Conservation (phyloP, 2,113 vertebrate species). For the Rhabdomys dilectus region DNA sequence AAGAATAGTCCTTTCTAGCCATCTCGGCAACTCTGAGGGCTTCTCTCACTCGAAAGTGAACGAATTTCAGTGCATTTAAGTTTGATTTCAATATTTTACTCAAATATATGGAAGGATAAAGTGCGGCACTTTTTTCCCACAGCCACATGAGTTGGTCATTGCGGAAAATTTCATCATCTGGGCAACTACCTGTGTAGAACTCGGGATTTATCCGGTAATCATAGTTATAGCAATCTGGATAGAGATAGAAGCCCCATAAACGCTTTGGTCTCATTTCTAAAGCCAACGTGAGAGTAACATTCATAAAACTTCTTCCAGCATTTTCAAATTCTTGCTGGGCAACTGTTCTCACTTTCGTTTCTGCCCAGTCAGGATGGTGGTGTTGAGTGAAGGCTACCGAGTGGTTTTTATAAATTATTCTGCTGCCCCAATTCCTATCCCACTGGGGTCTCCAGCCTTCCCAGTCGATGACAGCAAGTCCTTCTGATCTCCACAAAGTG, state of each 20-base stretch:
- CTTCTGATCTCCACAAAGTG: conserved; percentile 91
- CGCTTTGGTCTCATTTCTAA: conserved; percentile 89
- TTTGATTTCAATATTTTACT: conserved; percentile 92
- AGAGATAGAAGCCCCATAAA: conserved; percentile 96
- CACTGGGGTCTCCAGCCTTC: conserved; percentile 96
- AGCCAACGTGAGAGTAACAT: conserved; percentile 90
- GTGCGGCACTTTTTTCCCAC: conserved; percentile 93
- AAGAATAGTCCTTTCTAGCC: conserved; percentile 87
- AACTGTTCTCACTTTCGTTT: conserved; percentile 88
- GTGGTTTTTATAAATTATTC: conserved; percentile 92
- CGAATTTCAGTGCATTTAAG: conserved; percentile 92
- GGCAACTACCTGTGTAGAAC: conserved; percentile 92
- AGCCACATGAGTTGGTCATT: conserved; percentile 94
- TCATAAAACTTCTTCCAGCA: conserved; percentile 92
- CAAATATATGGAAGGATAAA: conserved; percentile 94
- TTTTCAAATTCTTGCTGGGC: conserved; percentile 93
- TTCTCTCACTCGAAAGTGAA: conserved; percentile 94
- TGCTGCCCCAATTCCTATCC: conserved; percentile 94
- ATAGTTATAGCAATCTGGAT: conserved; percentile 96
- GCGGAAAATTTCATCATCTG: conserved; percentile 89
- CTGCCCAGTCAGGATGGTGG: conserved; percentile 92
- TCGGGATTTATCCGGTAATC: conserved; percentile 91
- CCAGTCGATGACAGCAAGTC: conserved; percentile 95
- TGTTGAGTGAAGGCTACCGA: conserved; percentile 91
- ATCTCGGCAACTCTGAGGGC: conserved; percentile 93